Evolutionary conservation across 2,888 invertebrate genomes (phyloP).

Genomic region (Athrips mouffetella): DNA sequence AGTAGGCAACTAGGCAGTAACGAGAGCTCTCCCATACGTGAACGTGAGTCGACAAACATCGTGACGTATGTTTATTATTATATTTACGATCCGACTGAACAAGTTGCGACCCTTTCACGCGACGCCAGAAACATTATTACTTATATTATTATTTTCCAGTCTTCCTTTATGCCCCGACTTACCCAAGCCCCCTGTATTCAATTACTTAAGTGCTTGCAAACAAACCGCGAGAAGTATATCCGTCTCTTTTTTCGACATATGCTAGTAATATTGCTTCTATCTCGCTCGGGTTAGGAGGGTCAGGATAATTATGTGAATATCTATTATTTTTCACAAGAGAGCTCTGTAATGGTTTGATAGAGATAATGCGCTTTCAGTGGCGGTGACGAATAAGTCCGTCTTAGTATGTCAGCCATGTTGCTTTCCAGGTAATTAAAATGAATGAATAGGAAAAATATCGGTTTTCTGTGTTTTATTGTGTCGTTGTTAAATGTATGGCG

Average conservation of each 20-base stretch:
- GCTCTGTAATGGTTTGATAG: conserved; percentile 62
- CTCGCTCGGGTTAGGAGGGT: conserved; percentile 44
- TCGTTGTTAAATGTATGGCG: conserved; percentile 9
- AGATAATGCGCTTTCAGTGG: conserved; percentile 60
- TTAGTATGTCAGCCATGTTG: conserved; percentile 49
- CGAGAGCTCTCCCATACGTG: background rate
- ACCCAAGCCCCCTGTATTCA: conserved; percentile 63
- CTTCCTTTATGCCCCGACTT: conserved; percentile 59
- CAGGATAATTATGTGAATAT: conserved; percentile 71
- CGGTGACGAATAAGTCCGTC: conserved; percentile 40
- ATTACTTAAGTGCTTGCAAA: conserved; percentile 72
- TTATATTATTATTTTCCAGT: conserved; percentile 69
- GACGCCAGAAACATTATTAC: conserved; percentile 49
- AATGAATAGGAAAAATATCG: conserved; percentile 44
- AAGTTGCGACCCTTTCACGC: conserved; percentile 48
- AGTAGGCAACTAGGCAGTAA: background rate
- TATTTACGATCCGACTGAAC: conserved; percentile 46
- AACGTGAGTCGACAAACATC: conserved; percentile 27
- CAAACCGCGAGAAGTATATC: conserved; percentile 42
- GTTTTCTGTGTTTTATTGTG: conserved; percentile 18
- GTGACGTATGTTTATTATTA: conserved; percentile 41
- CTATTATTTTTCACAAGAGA: conserved; percentile 73
- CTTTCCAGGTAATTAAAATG: conserved; percentile 56
- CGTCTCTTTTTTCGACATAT: conserved; percentile 45
- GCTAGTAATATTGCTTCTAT: conserved; percentile 27